A percentile compares a stretch with the other conserved stretches of the same genome.
Conservation (phyloP, 2,113 vertebrate genomes). For the Chamaea fasciata region DNA sequence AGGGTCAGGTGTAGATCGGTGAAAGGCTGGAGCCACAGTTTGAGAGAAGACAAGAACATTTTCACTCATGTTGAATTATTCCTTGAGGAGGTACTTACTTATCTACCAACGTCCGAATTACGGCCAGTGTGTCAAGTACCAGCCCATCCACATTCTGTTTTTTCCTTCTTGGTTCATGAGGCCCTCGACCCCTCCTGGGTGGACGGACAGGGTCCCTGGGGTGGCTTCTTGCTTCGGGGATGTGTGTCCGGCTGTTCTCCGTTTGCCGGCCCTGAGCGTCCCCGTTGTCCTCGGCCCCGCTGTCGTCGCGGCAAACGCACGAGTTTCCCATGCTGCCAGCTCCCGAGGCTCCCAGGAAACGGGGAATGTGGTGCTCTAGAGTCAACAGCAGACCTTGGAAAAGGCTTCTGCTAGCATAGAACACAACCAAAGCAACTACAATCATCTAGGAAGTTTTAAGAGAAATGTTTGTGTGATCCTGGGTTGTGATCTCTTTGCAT, state of each 20-base stretch:
- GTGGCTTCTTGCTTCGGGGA: conserved; percentile 79
- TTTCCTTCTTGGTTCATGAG: conserved; percentile 94
- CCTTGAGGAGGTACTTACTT: conserved; percentile 83
- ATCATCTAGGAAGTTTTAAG: conserved; percentile 89
- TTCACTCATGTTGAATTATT: neutral
- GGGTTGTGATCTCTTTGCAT: conserved; percentile 68
- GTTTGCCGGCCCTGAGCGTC: conserved; percentile 77
- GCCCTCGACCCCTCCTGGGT: conserved; percentile 90
- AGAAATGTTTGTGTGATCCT: conserved; percentile 67
- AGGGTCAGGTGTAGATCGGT: neutral
- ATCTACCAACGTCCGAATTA: conserved; percentile 97
- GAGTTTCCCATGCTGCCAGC: conserved; percentile 90
- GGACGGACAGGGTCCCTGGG: conserved; percentile 92
- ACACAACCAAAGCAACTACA: conserved; percentile 92
- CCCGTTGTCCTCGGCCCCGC: conserved; percentile 85
- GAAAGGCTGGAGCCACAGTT: conserved; percentile 45
- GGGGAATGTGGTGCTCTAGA: conserved; percentile 77
- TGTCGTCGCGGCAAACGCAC: conserved; percentile 94
- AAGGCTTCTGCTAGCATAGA: conserved; percentile 95
- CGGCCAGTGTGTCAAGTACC: conserved; percentile 95
- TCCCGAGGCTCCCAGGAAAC: conserved; percentile 77
- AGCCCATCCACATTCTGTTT: conserved; percentile 96
- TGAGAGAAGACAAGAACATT: conserved; percentile 49
- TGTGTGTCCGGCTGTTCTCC: conserved; percentile 72
- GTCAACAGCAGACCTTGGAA: conserved; percentile 86